Conservation (phyloP, 2,888 invertebrate genomes). For the Monopis laevigella region DNA sequence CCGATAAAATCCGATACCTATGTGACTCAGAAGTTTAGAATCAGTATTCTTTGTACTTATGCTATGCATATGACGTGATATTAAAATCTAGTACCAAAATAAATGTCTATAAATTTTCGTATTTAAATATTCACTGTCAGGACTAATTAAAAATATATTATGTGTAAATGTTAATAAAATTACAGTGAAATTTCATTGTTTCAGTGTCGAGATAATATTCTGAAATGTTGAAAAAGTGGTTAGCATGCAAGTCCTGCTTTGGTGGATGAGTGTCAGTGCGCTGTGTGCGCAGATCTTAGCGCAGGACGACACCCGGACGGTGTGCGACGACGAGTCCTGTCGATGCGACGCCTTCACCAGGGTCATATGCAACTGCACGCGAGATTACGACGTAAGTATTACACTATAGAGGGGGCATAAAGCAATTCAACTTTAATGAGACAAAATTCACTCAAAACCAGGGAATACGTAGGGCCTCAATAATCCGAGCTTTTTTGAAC, state of each 20-base stretch:
- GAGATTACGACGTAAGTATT: conserved; percentile 45
- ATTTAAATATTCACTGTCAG: too few species aligned
- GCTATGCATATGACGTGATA: not conserved
- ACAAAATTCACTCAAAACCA: too few species aligned
- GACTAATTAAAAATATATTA: too few species aligned
- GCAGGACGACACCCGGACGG: conserved; percentile 38
- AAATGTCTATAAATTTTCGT: too few species aligned
- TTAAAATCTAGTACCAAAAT: too few species aligned
- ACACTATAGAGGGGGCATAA: too few species aligned
- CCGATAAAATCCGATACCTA: conserved; percentile 46
- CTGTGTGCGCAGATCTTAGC: conserved; percentile 33
- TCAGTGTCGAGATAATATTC: conserved; percentile 27
- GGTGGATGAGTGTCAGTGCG: conserved; percentile 41
- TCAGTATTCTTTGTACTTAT: conserved; percentile 5
- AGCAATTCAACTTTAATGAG: too few species aligned
- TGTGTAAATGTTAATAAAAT: too few species aligned
- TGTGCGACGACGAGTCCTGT: conserved; percentile 65
- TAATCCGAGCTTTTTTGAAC: too few species aligned
- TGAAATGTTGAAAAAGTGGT: conserved; percentile 53
- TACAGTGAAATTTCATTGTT: conserved; percentile 20
- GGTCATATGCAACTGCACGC: conserved; percentile 66
- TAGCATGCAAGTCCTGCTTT: conserved; percentile 42
- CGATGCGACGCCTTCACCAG: conserved; percentile 66
- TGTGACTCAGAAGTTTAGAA: conserved; percentile 37
- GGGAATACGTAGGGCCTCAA: too few species aligned